A percentile compares a stretch with the other conserved stretches of the same genome.
These are phyloP conservation scores for Cotesia congregata DNA, from an alignment of 2,888 invertebrate species.

Conservation along the genomic window DNA sequence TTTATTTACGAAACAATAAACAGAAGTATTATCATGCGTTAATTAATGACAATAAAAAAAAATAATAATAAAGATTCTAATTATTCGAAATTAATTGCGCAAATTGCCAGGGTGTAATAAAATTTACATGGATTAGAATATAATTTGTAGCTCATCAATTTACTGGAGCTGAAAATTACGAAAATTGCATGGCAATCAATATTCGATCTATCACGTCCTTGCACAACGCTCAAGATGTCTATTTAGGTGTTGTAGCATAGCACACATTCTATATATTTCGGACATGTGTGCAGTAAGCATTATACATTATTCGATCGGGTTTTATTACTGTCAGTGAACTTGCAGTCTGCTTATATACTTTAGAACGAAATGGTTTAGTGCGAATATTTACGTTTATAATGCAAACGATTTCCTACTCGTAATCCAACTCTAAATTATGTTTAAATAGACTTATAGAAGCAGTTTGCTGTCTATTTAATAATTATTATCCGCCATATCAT, in stretches of 20 bases:
- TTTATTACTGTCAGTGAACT: not conserved
- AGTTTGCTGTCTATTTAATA: not conserved
- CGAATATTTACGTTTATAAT: not conserved
- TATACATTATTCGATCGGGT: not conserved
- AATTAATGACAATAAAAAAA: not conserved
- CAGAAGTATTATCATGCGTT: not conserved
- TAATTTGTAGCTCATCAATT: not conserved
- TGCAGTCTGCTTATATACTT: not conserved
- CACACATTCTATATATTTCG: too few relatives aligned
- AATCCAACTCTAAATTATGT: not conserved
- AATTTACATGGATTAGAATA: not conserved
- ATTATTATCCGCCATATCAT: not conserved
- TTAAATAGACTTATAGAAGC: not conserved
- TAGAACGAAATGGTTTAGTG: not conserved
- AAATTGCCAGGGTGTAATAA: not conserved
- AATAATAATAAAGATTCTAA: not conserved
- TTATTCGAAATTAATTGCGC: not conserved
- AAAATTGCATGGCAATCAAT: not conserved
- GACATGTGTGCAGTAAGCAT: not conserved
- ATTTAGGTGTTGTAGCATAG: not conserved
- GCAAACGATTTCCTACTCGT: not conserved
- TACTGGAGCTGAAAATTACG: not conserved
- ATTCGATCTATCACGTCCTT: not conserved
- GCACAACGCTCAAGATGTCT: not conserved
- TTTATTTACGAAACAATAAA: not conserved